These are phyloP conservation scores for Drosophila mojavensis DNA, from an alignment of 1,140 invertebrate species.

Conservation along the genomic window DNA sequence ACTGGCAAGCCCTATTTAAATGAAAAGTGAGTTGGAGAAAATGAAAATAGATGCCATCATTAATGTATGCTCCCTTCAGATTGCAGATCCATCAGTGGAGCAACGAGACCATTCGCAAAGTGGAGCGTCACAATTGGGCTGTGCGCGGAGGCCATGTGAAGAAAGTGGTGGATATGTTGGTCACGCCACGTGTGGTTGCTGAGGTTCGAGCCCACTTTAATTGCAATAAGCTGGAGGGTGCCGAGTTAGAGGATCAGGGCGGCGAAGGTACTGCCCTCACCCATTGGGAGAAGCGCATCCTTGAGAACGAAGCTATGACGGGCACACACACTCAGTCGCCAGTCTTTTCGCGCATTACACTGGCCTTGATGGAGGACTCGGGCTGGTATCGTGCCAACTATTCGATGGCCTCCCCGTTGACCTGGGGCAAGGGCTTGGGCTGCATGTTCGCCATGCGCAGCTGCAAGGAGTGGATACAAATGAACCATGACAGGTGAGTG, in stretches of 20 bases:
- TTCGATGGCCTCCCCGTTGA: slow-evolving; percentile 92
- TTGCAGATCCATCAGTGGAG: slow-evolving; percentile 97
- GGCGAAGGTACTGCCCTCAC: slow-evolving; percentile 98
- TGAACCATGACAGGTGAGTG: slow-evolving; percentile 84
- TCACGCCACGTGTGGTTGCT: slow-evolving; percentile 94
- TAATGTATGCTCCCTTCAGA: slow-evolving; percentile 84
- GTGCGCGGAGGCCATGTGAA: slow-evolving; percentile 90
- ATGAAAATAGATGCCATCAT: neutral
- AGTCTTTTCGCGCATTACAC: slow-evolving; percentile 97
- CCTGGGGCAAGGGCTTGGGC: slow-evolving; percentile 95
- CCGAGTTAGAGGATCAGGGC: slow-evolving; percentile 99
- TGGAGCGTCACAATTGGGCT: slow-evolving; percentile 93
- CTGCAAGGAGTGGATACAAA: slow-evolving; percentile 97
- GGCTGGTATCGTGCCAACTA: slow-evolving; percentile 98
- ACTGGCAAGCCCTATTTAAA: slow-evolving; percentile 95
- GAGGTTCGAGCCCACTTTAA: slow-evolving; percentile 96
- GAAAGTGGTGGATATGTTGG: slow-evolving; percentile 93
- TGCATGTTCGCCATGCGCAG: slow-evolving; percentile 97
- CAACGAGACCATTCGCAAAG: slow-evolving; percentile 92
- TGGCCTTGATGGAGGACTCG: slow-evolving; percentile 99
- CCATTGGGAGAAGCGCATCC: slow-evolving; percentile 99
- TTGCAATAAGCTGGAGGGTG: slow-evolving; percentile 95
- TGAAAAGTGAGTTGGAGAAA: slow-evolving; percentile 88
- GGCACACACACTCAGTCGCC: slow-evolving; percentile 99
- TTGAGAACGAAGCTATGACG: slow-evolving; percentile 99